A percentile compares a stretch with the other conserved stretches of the same genome.
These are phyloP conservation scores for Parauchenoglanis punctatus DNA, from an alignment of 2,797 vertebrate species.

Conservation along the genomic window DNA sequence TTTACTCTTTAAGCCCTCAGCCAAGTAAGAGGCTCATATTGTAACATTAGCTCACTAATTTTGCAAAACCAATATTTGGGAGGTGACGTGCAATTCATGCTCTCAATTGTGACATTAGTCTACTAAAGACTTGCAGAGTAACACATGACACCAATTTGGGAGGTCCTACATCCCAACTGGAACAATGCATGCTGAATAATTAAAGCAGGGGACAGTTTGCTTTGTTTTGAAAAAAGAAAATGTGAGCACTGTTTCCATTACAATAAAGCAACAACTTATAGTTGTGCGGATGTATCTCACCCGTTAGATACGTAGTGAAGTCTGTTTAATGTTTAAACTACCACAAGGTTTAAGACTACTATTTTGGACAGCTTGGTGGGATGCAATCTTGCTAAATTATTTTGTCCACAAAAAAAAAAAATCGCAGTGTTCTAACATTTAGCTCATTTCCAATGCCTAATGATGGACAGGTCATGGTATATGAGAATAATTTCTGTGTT, in stretches of 20 bases:
- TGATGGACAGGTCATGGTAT: background rate
- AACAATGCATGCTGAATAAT: conserved; percentile 66
- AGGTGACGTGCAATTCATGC: conserved; percentile 3
- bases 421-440: background rate
- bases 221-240: conserved; percentile 36
- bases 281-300: background rate
- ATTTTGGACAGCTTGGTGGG: background rate
- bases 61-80: background rate
- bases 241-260: conserved; percentile 23
- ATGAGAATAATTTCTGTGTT: conserved; percentile 20
- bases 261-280: conserved; percentile 3
- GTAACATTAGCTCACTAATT: background rate
- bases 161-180: conserved; percentile 50
- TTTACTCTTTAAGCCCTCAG: background rate
- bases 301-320: background rate
- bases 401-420: background rate
- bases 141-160: conserved; percentile 45
- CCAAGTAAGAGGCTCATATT: background rate
- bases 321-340: background rate
- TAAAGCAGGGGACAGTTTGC: conserved; percentile 55
- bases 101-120: background rate
- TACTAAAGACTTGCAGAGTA: conserved; percentile 26
- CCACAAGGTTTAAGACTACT: background rate
- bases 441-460: background rate
- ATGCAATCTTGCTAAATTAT: background rate